Evolutionary conservation across 2,113 vertebrate genomes (phyloP), one percentile per base, ranked within the genome.

Genomic region (Mobula birostris): DNA sequence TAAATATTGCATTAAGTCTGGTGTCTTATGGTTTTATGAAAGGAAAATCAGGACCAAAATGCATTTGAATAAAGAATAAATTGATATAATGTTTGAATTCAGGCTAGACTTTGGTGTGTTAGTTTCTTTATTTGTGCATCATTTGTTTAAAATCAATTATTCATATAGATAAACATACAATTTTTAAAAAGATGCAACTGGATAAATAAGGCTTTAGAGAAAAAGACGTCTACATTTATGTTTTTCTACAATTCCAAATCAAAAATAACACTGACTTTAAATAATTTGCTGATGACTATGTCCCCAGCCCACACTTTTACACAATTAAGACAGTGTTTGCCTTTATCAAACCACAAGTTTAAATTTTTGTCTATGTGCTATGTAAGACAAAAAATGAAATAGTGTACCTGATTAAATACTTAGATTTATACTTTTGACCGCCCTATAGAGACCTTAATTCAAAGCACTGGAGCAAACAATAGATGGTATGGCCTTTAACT

Each of bases 391-490:
- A 74, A 74, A 92, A 56, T 48, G 19, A 74, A 56, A 29, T 56
- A 56, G 32, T 48, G 32, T 9, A 48, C 36, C 36, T 74, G 68
- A 91, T 36, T 91, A 70, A 48, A 27, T 74, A 74, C 17, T 24
- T 56, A 40, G 48, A 74, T 93, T 56, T 70, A 63, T 70, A 70
- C 21, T 68, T 74, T 74, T 93, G 36, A 93, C 40, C 21, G 40
- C 91, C 32, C 21, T 48, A 17, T 12, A 74, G 21, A 4, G 36
- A 74, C 21, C 36, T 5, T 48, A 74, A 93, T 93, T 68, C 48
- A 74, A 56, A 74, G 68, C 70, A 74, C 36, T 93, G 36, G 21
- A 93, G 91, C 91, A 93, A 74, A 36, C 72, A 93, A 93, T 93
- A 93, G 9, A 93, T 93, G 1, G 0, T 15, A 3, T 56, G 27